phyloP scores from a whole-genome alignment of 2,888 invertebrate species.

The Crocallis elinguaria region DNA sequence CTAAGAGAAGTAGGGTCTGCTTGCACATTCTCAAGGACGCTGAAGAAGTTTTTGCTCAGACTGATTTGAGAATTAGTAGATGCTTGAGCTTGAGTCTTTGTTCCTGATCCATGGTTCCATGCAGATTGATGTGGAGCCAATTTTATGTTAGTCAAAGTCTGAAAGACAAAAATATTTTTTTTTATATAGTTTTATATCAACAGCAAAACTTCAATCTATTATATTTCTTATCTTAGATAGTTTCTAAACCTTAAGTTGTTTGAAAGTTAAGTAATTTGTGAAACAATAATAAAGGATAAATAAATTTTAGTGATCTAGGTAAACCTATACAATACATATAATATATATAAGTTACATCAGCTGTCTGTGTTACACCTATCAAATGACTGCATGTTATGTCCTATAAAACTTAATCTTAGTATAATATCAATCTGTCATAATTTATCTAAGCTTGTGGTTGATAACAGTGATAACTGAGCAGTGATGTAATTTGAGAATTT shows the following conservation, averaged over 20 bases:
- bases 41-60: slow-evolving; percentile 69
- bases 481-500: neutral
- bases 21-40: slow-evolving; percentile 66
- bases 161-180: slow-evolving; percentile 43
- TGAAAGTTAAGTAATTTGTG: no score
- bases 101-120: slow-evolving; percentile 75
- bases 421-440: slow-evolving; percentile 2
- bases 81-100: slow-evolving; percentile 64
- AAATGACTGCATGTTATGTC: neutral
- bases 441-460: neutral
- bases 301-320: no score
- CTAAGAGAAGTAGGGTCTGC: slow-evolving; percentile 67
- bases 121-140: slow-evolving; percentile 65
- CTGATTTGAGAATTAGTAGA: slow-evolving; percentile 65
- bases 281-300: no score
- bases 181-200: neutral
- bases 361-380: no score
- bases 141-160: slow-evolving; percentile 71
- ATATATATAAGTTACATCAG: no score
- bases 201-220: neutral
- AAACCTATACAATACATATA: no score
- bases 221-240: no score
- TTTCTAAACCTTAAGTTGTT: no score
- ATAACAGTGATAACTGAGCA: slow-evolving; percentile 1
- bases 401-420: neutral